Percentiles rank a stretch among this genome's conserved stretches.
Evolutionary conservation across 2,888 invertebrate species (phyloP).

Genomic region (Drosophila kuntzei): DNA sequence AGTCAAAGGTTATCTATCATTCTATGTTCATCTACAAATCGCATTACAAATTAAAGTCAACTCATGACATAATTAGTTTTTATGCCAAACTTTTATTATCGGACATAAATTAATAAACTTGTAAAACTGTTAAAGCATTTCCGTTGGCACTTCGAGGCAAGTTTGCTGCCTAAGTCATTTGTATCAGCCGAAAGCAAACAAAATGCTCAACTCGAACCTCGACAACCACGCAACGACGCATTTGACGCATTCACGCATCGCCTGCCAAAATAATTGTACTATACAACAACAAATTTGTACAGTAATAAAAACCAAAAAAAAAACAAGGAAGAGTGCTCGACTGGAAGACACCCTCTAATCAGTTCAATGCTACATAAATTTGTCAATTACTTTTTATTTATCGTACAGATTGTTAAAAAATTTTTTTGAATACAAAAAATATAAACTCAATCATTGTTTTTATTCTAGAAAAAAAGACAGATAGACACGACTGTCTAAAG

Average conservation of each 20-base stretch:
- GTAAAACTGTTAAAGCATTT: conserved; percentile 64
- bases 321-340: neutral
- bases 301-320: conserved; percentile 53
- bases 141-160: conserved; percentile 37
- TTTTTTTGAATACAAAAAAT: neutral
- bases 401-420: neutral
- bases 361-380: neutral
- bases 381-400: neutral
- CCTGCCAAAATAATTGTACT: conserved; percentile 65
- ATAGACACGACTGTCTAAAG: neutral
- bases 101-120: conserved; percentile 70
- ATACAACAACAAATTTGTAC: conserved; percentile 47
- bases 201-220: conserved; percentile 30
- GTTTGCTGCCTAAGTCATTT: conserved; percentile 58
- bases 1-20: conserved; percentile 9
- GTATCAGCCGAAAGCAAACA: conserved; percentile 31
- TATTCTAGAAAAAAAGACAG: neutral
- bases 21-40: conserved; percentile 17
- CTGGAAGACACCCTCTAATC: neutral
- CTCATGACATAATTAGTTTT: conserved; percentile 35
- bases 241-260: conserved; percentile 76
- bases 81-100: conserved; percentile 35
- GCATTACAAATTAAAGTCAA: conserved; percentile 18
- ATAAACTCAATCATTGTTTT: neutral
- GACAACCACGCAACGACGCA: conserved; percentile 53